Evolutionary conservation across 2,888 invertebrate species (phyloP), one percentile per base, ranked within the genome.

Genomic region (Lasiommata megera): DNA sequence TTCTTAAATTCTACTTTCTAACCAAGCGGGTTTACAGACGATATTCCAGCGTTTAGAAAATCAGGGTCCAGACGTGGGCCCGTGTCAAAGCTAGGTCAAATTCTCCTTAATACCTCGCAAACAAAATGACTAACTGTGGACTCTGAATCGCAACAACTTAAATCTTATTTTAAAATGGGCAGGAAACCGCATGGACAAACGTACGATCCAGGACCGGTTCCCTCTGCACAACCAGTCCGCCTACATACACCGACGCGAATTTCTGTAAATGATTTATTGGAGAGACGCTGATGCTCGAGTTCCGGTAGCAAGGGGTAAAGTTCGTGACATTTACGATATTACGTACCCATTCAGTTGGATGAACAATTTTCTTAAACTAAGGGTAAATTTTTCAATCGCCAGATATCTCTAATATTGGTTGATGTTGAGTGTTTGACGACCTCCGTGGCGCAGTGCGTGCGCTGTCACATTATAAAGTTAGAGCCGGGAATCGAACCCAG

Each of bases 151-250:
- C 36, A 37, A 44, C 31, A 38, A 46, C 50, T 54, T 54, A 34
- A 47, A 47, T 23, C 37, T 54, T 38, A 43, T 41, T 36, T 23
- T 31, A 29, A 38, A 38, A 11, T 18, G 36, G 40, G 34, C 55
- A 44, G 60, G 55, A 63, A 31, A 34, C 36, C 31, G 52, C 36
- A 38, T 16, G 46, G 55, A 48, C 48, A 36, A 43, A 53, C 57
- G 37, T 37, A 16, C 57, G 47, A 64, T 47, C 61, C 61, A 41
- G 55, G 76, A 80, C 81, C 80, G 77, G 81, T 81, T 79, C 67
- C 59, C 56, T 64, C 70, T 67, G 65, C 62, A 55, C 61, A 60
- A 65, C 65, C 62, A 61, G 70, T 68, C 71, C 74, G 67, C 72
- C 75, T 67, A 77, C 78, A 68, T 65, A 63, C 61, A 65, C 63